A percentile compares a stretch with the other conserved stretches of the same genome.
These are phyloP conservation scores for Prostheceraeus crozeri DNA, from an alignment of 2,888 invertebrate species.

Conservation along the genomic window DNA sequence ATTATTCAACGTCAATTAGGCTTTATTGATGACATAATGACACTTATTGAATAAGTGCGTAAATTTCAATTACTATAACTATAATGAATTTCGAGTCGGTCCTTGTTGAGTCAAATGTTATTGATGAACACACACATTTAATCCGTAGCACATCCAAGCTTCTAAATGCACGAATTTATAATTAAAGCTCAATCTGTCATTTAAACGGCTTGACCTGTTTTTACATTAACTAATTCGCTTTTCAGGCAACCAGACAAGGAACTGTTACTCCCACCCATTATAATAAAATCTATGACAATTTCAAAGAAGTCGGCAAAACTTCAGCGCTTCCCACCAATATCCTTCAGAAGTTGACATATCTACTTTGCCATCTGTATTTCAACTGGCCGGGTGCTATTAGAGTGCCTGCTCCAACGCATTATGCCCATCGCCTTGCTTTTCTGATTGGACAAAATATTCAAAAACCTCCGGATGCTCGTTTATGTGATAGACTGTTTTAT, in stretches of 20 bases:
- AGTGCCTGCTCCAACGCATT: constrained; percentile 86
- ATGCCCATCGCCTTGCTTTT: constrained; percentile 86
- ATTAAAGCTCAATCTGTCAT: constrained; percentile 62
- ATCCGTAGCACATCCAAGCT: constrained; percentile 4
- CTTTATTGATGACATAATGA: too few relatives aligned
- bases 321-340: constrained; percentile 62
- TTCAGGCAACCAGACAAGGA: constrained; percentile 63
- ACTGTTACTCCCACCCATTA: constrained; percentile 83
- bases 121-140: background rate
- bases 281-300: constrained; percentile 71
- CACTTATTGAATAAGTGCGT: too few relatives aligned
- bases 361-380: constrained; percentile 77
- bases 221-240: constrained; percentile 66
- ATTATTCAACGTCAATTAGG: too few relatives aligned
- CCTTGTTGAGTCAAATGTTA: too few relatives aligned
- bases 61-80: too few relatives aligned
- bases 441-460: constrained; percentile 74
- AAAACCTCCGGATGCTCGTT: constrained; percentile 44
- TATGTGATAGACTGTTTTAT: constrained; percentile 52
- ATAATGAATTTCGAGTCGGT: too few relatives aligned
- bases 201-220: constrained; percentile 57
- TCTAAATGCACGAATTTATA: background rate
- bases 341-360: constrained; percentile 75
- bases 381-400: constrained; percentile 75
- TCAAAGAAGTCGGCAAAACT: background rate